Evolutionary conservation across 2,113 vertebrate genomes (phyloP).

Genomic region (Psammodynastes pulverulentus): DNA sequence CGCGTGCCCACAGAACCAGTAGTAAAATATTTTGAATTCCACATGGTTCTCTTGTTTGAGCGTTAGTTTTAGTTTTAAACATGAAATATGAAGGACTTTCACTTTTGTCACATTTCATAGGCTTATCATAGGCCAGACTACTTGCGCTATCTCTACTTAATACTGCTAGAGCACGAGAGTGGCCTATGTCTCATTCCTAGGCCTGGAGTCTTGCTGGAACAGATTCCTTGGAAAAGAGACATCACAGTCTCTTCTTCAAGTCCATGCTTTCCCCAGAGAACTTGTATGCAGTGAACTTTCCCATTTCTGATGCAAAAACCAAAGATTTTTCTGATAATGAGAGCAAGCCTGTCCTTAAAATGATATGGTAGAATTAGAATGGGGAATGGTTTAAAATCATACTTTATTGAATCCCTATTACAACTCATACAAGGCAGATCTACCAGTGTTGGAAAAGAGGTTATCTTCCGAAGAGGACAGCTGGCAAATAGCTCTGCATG

Average conservation of each 20-base stretch:
- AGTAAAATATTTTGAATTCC: no score
- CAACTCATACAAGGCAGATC: background rate
- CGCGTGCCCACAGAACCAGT: no score
- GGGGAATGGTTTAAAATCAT: background rate
- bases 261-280: background rate
- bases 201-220: background rate
- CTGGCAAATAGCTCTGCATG: background rate
- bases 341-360: background rate
- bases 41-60: background rate
- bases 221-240: background rate
- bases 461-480: background rate
- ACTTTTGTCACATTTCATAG: background rate
- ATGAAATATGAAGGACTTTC: background rate
- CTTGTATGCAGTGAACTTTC: background rate
- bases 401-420: background rate
- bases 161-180: background rate
- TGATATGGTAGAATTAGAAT: background rate
- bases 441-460: background rate
- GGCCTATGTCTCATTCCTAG: background rate
- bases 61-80: background rate
- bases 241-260: background rate
- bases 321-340: background rate
- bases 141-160: background rate
- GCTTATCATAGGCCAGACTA: background rate
- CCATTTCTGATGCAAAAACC: background rate